Evolutionary conservation across 1,140 invertebrate species (phyloP).

Genomic region (Anastatus disparis): DNA sequence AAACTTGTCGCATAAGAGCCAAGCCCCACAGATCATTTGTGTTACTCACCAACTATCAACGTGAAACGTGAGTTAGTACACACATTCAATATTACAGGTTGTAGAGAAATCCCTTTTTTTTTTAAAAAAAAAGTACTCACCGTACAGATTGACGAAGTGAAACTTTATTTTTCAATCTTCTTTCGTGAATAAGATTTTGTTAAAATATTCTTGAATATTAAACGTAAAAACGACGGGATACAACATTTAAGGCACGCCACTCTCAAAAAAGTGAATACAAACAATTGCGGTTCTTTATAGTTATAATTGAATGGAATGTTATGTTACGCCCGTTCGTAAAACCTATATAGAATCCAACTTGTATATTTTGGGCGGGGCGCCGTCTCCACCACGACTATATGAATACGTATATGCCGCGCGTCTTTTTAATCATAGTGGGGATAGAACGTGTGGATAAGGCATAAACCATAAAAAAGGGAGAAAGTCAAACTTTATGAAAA

Average conservation of each 20-base stretch:
- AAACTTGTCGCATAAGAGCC: not conserved
- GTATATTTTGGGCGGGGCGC: conserved; percentile 61
- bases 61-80: not conserved
- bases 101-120: not conserved
- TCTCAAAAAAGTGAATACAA: no score
- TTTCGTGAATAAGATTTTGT: no score
- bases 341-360: conserved; percentile 1
- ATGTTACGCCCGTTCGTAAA: not conserved
- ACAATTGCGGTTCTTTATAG: no score
- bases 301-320: conserved; percentile 31
- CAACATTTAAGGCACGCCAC: no score
- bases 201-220: no score
- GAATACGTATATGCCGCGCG: no score
- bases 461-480: conserved; percentile 12
- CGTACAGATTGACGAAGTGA: no score
- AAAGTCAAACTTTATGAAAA: not conserved
- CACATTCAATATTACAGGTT: not conserved
- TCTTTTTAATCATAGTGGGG: conserved; percentile 39
- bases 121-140: not conserved
- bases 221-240: no score
- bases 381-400: no score
- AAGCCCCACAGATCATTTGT: not conserved
- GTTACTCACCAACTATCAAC: not conserved
- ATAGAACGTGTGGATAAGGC: conserved; percentile 44
- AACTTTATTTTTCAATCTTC: no score